Conservation (phyloP, 2,113 vertebrate genomes). For the Protomyctophum bolini region DNA sequence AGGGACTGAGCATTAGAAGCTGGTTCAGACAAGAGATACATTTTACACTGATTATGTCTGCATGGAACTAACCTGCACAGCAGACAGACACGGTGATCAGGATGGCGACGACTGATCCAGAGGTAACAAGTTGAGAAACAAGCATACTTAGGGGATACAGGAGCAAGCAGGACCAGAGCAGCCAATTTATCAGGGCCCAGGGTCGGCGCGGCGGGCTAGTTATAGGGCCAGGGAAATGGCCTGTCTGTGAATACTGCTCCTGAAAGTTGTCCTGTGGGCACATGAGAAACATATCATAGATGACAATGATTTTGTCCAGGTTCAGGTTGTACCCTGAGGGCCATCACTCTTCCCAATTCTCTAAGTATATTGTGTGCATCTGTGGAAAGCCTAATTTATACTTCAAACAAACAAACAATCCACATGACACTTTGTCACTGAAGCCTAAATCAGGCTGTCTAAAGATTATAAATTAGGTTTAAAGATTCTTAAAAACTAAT, state of each 20-base stretch:
- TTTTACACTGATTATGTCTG: background rate
- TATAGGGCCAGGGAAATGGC: slow-evolving; percentile 82
- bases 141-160: slow-evolving; percentile 87
- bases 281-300: slow-evolving; percentile 19
- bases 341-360: background rate
- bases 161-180: slow-evolving; percentile 89
- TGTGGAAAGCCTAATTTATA: too few species aligned
- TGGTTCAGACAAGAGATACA: background rate
- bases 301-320: too few species aligned
- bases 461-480: too few species aligned
- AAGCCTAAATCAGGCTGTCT: too few species aligned
- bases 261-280: slow-evolving; percentile 88
- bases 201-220: slow-evolving; percentile 76
- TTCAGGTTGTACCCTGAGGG: too few species aligned
- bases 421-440: too few species aligned
- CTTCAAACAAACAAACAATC: too few species aligned
- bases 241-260: slow-evolving; percentile 85
- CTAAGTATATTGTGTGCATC: too few species aligned
- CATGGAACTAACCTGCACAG: slow-evolving; percentile 84
- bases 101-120: slow-evolving; percentile 86
- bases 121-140: slow-evolving; percentile 80
- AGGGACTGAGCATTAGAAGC: background rate
- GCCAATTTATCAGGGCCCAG: slow-evolving; percentile 91
- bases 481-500: background rate
- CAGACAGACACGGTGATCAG: slow-evolving; percentile 81